phyloP scores from a whole-genome alignment of 2,113 vertebrate species.

The Picathartes gymnocephalus region DNA sequence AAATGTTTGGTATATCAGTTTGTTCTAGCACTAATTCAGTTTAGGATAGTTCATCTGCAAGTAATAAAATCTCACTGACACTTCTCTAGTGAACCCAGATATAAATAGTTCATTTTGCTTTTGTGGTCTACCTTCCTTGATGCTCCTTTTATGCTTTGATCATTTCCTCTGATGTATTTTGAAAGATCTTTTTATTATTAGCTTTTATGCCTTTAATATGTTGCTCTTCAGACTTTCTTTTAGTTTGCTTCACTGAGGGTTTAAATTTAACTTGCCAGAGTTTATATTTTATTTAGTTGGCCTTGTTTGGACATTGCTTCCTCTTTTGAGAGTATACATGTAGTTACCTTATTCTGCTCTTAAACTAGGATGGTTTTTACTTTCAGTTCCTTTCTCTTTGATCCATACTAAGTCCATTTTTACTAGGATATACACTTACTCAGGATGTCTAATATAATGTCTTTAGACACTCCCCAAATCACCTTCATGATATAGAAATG shows the following conservation, averaged over 20 bases:
- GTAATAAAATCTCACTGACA: conserved; percentile 39
- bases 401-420: neutral
- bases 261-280: neutral
- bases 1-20: neutral
- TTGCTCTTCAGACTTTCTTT: neutral
- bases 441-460: neutral
- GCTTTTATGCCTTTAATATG: conserved; percentile 17
- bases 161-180: conserved; percentile 48
- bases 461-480: neutral
- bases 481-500: neutral
- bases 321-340: neutral
- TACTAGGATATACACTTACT: neutral
- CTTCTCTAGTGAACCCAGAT: conserved; percentile 31
- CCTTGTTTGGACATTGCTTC: neutral
- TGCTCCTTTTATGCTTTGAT: conserved; percentile 49
- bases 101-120: conserved; percentile 29
- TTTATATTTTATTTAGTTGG: neutral
- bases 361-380: neutral
- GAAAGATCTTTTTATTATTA: conserved; percentile 33
- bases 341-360: neutral
- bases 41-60: conserved; percentile 48
- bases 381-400: neutral
- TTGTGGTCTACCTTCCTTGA: conserved; percentile 42
- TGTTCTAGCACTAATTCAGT: conserved; percentile 5
- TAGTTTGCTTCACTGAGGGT: neutral